These are phyloP conservation scores for Serripes groenlandicus DNA, from an alignment of 2,888 invertebrate species.

Conservation along the genomic window DNA sequence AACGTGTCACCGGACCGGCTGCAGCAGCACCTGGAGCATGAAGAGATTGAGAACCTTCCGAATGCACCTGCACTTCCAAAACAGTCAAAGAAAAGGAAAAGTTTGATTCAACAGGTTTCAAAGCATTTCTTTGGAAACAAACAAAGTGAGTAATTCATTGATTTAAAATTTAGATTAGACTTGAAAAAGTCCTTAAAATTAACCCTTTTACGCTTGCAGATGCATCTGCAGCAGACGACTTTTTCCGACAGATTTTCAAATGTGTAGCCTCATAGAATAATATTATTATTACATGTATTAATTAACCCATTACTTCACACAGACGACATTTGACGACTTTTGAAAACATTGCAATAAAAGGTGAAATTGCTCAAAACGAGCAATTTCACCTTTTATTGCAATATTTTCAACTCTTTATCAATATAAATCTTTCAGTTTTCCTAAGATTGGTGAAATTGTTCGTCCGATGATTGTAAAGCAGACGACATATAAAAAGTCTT, in stretches of 20 bases:
- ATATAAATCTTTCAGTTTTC: too few species aligned
- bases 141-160: neutral
- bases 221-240: too few species aligned
- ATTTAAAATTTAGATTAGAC: too few species aligned
- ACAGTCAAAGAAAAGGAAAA: neutral
- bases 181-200: too few species aligned
- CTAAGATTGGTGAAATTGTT: too few species aligned
- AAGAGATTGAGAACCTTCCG: constrained; percentile 4
- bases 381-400: neutral
- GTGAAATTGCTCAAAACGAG: neutral
- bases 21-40: neutral
- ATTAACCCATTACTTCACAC: too few species aligned
- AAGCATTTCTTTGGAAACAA: neutral
- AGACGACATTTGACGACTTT: neutral
- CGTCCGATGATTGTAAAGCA: too few species aligned
- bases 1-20: neutral
- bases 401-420: neutral
- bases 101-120: neutral
- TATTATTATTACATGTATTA: too few species aligned
- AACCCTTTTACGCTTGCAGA: too few species aligned
- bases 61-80: neutral
- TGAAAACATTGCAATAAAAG: neutral
- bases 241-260: too few species aligned
- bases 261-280: too few species aligned
- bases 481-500: too few species aligned